Percentiles rank a stretch among this genome's conserved stretches.
These are phyloP conservation scores for Dromococcyx pavoninus DNA, from an alignment of 2,797 vertebrate genomes.

Conservation along the genomic window DNA sequence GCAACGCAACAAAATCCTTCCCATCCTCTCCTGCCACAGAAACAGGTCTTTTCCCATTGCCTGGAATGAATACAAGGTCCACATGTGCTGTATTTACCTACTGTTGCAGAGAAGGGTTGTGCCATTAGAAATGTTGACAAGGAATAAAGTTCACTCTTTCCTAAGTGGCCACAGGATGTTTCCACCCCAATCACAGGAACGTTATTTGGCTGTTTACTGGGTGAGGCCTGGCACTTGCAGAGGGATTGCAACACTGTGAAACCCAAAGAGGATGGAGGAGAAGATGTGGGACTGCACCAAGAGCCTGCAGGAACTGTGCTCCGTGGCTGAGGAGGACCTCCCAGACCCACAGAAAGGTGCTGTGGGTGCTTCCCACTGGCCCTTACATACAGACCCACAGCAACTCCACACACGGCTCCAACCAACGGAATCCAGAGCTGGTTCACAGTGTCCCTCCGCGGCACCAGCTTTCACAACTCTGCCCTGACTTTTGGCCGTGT, in stretches of 20 bases:
- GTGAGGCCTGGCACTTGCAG: conserved; percentile 17
- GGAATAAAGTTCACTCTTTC: conserved; percentile 64
- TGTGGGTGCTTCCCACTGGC: background rate
- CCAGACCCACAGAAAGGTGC: background rate
- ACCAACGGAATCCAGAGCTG: background rate
- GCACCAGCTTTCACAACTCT: background rate
- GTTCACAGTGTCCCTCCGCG: fast-evolving
- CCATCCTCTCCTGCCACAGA: background rate
- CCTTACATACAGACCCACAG: background rate
- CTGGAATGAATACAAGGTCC: background rate
- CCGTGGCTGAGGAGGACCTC: background rate
- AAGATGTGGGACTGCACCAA: background rate
- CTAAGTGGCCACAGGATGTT: conserved; percentile 53
- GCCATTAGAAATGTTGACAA: conserved; percentile 26
- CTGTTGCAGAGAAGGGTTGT: background rate
- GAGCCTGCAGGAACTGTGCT: background rate
- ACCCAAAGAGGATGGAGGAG: background rate
- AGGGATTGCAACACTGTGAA: conserved; percentile 14
- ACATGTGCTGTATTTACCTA: conserved; percentile 1
- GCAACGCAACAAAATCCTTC: background rate
- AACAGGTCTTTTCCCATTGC: background rate
- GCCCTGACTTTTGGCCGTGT: background rate
- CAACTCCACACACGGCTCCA: background rate
- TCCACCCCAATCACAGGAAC: conserved; percentile 47
- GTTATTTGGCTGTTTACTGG: conserved; percentile 31